These are phyloP conservation scores for Callinectes sapidus DNA, from an alignment of 2,888 invertebrate genomes.

Conservation along the genomic window DNA sequence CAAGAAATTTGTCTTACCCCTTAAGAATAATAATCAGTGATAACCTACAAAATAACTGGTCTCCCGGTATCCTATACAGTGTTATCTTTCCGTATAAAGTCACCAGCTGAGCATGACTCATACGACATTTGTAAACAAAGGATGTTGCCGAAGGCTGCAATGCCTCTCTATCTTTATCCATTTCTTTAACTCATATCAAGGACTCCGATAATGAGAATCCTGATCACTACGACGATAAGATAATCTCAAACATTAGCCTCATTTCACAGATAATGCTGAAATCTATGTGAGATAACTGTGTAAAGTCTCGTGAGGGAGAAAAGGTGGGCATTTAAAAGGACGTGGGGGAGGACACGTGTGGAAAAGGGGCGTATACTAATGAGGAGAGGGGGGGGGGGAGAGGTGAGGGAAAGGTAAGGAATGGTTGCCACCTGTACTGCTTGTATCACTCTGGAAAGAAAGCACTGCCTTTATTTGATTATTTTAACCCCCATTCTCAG, in stretches of 20 bases:
- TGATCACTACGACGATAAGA: neutral
- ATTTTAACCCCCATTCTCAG: neutral
- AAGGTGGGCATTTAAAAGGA: neutral
- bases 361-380: neutral
- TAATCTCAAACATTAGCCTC: neutral
- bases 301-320: neutral
- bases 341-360: neutral
- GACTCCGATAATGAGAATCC: neutral
- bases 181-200: neutral
- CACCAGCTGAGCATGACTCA: slow-evolving; percentile 37
- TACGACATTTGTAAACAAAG: slow-evolving; percentile 23
- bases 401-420: neutral
- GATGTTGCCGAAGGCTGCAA: neutral
- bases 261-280: neutral
- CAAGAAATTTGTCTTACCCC: neutral
- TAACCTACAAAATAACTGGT: neutral
- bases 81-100: neutral
- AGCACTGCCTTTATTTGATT: neutral
- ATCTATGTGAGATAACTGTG: neutral
- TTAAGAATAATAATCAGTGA: neutral
- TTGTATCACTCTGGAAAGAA: neutral
- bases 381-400: neutral
- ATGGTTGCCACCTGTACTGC: neutral
- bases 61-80: too few relatives aligned
- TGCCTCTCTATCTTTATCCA: neutral